A percentile compares a stretch with the other conserved stretches of the same genome.
These are phyloP conservation scores for Hyalella azteca DNA, from an alignment of 2,888 invertebrate species.

Conservation along the genomic window DNA sequence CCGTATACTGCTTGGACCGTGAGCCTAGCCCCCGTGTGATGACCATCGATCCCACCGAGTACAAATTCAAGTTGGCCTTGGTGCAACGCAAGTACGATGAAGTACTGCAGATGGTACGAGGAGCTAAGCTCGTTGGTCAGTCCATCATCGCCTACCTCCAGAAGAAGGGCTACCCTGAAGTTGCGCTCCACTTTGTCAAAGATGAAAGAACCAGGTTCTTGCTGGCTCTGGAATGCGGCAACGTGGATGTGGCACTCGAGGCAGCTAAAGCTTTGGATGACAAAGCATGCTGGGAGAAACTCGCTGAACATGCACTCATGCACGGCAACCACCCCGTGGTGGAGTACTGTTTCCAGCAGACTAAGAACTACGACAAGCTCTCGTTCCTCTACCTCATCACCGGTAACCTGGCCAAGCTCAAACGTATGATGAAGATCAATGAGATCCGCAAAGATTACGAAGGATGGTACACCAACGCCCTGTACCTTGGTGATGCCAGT, in stretches of 20 bases:
- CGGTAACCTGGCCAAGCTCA: slow-evolving; percentile 94
- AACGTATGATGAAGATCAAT: slow-evolving; percentile 99
- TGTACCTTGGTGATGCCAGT: slow-evolving; percentile 87
- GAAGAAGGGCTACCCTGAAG: slow-evolving; percentile 98
- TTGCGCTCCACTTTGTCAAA: slow-evolving; percentile 98
- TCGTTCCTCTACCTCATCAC: slow-evolving; percentile 97
- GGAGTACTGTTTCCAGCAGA: slow-evolving; percentile 99
- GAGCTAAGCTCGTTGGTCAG: slow-evolving; percentile 95
- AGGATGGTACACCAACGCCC: slow-evolving; percentile 94
- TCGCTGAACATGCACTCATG: slow-evolving; percentile 90
- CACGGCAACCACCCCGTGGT: slow-evolving; percentile 96
- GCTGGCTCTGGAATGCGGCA: slow-evolving; percentile 95
- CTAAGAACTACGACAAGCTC: slow-evolving; percentile 98
- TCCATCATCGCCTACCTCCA: slow-evolving; percentile 98
- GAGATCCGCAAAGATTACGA: slow-evolving; percentile 97
- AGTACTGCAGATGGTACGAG: slow-evolving; percentile 86
- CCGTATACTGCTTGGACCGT: slow-evolving; percentile 92
- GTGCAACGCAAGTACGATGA: slow-evolving; percentile 96
- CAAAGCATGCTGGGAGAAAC: slow-evolving; percentile 91
- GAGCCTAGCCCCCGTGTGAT: slow-evolving; percentile 89
- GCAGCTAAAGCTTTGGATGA: slow-evolving; percentile 95
- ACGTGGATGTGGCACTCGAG: slow-evolving; percentile 96
- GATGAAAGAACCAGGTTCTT: slow-evolving; percentile 97
- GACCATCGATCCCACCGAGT: slow-evolving; percentile 96
- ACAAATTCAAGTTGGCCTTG: slow-evolving; percentile 94